Base-by-base conservation (phyloP, 2,888 invertebrate genomes). In the Brenthis ino region DNA sequence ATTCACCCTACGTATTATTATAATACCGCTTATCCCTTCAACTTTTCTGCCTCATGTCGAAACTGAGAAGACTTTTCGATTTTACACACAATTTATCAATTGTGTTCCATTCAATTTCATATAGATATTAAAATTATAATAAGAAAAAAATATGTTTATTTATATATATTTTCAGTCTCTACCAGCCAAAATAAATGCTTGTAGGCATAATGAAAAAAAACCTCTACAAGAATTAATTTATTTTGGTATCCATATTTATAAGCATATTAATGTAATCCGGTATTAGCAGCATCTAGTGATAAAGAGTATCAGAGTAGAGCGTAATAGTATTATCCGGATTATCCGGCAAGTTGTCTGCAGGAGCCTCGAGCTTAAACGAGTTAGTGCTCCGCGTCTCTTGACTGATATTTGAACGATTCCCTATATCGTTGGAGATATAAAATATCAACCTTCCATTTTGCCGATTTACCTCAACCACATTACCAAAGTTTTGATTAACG, bases 271-370 rank as follows among this genome's bases (percentile, higher is more conserved):
- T 69, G 48, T 64, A 55, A 57, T 57, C 63, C 33, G 47, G 47
- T 48, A 63, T 69, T 43, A 66, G 48, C 66, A 63, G 63, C 63
- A 64, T 64, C 66, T 50, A 47, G 67, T 67, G 67, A 67, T 70
- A 68, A 68, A 69, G 67, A 70, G 77, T 73, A 76, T 76, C 75
- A 70, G 75, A 77, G 77, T 80, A 79, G 80, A 82, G 80, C 80
- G 82, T 79, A 74, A 74, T 73, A 77, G 81, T 76, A 85, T 87
- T 85, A 88, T 87, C 86, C 84, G 86, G 87, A 87, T 89, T 79
- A 88, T 87, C 85, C 84, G 74, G 79, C 81, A 83, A 85, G 82
- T 85, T 82, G 75, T 67, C 72, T 70, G 67, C 67, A 65, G 48
- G 57, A 68, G 68, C 60, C 70, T 55, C 43, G 37, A 64, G 69